phyloP scores from a whole-genome alignment of 2,888 invertebrate genomes.

The Agriopis marginaria region DNA sequence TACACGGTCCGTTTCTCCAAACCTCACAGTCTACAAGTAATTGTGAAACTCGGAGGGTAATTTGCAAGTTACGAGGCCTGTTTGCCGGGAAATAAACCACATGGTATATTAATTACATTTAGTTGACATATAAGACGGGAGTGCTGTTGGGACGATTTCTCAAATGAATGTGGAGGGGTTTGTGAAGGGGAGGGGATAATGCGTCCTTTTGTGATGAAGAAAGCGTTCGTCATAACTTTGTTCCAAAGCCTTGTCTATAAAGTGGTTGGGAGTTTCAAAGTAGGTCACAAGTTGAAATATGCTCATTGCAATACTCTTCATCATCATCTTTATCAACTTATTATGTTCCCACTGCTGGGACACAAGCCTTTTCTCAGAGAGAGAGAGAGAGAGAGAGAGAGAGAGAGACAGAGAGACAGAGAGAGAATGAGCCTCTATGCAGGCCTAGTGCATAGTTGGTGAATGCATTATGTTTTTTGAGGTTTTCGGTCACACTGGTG shows the following conservation, averaged over 20 bases:
- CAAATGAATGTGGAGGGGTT: slow-evolving; percentile 19
- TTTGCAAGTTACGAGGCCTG: slow-evolving; percentile 44
- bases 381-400: too few relatives aligned
- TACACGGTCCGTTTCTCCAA: neutral
- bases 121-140: slow-evolving; percentile 32
- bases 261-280: slow-evolving; percentile 2
- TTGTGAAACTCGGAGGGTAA: slow-evolving; percentile 37
- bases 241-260: slow-evolving; percentile 3
- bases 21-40: slow-evolving; percentile 11
- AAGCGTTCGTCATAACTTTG: slow-evolving; percentile 24
- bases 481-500: too few relatives aligned
- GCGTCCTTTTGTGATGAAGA: slow-evolving; percentile 23
- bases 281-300: neutral
- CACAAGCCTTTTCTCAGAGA: too few relatives aligned
- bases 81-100: slow-evolving; percentile 42
- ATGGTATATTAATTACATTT: slow-evolving; percentile 38
- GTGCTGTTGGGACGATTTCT: slow-evolving; percentile 22
- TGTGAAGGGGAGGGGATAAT: slow-evolving; percentile 17
- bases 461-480: too few relatives aligned
- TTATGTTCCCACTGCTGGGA: too few relatives aligned
- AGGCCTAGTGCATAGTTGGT: too few relatives aligned
- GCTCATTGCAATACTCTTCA: neutral
- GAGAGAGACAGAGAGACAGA: too few relatives aligned
- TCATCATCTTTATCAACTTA: too few relatives aligned
- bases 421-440: too few relatives aligned